Evolutionary conservation across 1,140 invertebrate species (phyloP), one percentile per base, ranked within the genome.

Genomic region (Leguminivora glycinivorella): DNA sequence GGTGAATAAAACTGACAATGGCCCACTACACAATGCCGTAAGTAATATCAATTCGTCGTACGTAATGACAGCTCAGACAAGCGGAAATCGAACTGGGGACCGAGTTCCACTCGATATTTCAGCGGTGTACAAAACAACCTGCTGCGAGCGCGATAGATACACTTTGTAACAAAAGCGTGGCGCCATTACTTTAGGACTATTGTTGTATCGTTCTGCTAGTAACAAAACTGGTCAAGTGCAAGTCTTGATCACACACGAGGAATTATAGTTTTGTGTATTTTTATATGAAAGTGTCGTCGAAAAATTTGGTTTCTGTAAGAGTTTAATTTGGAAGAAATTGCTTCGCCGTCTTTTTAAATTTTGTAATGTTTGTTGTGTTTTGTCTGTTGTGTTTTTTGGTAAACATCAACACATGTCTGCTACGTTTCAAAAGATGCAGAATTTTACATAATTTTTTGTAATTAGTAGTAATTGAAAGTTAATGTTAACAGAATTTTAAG

Each of bases 21-120:
- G 77, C 69, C 74, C 74, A 79, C 76, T 76, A 67, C 69, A 75
- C 71, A 70, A 75, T 73, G 77, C 77, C 78, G 79, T 81, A 63
- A 63, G 25, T 63, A 63, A 63, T 63, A 63, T 63, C 58, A 63
- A 63, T 63, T 63, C 58, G 58, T 63, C 25, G 58, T 63, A 26
- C 58, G 34, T 68, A 68, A 68, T 68, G 67, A 43, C 67, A 68
- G 67, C 34, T 14, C 34, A 34, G 34, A 68, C 43, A 68, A 63
- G 58, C 58, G 58, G 58, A 63, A 63, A 63, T 63, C 58, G 58
- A 63, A 63, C 58, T 29, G 58, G 47, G 47, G 26, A 63, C 58
- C 12, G 24, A 52, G 12, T 85, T 84, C 84, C 82, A 81, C 75
- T 84, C 82, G 79, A 84, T 87, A 84, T 84, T 83, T 85, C 79